Conservation (phyloP, 2,113 vertebrate species). For the Eupsittula cactorum region DNA sequence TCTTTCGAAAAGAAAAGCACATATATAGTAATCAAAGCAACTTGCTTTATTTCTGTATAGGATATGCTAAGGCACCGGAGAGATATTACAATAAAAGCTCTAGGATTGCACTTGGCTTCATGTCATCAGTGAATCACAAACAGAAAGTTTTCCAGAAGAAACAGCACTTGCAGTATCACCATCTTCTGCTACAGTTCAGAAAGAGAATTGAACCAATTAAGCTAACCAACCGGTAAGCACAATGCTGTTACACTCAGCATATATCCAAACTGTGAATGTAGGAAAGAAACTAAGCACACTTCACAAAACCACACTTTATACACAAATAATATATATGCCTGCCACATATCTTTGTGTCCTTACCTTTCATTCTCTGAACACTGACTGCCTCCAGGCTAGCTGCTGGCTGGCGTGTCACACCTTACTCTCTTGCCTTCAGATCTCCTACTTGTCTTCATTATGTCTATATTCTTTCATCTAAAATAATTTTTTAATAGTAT, state of each 20-base stretch:
- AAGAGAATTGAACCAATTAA: not conserved
- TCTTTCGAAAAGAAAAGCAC: not conserved
- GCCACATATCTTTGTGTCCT: not conserved
- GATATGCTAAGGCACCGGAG: not conserved
- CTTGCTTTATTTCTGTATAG: not conserved
- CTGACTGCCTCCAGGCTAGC: not conserved
- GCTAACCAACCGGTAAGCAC: not conserved
- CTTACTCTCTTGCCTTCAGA: not conserved
- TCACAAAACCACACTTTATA: not conserved
- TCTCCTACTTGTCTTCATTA: not conserved
- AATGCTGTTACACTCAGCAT: not conserved
- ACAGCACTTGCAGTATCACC: not conserved
- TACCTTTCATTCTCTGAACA: not conserved
- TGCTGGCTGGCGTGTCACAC: not conserved
- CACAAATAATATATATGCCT: not conserved
- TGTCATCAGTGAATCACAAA: accelerated
- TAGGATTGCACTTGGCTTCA: not conserved
- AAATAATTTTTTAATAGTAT: not conserved
- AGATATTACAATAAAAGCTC: not conserved
- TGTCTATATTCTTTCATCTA: not conserved
- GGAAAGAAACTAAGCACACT: not conserved
- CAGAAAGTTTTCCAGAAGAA: not conserved
- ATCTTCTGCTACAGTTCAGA: not conserved
- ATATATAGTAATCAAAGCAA: not conserved
- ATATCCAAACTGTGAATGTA: not conserved